Percentiles rank a stretch among this genome's conserved stretches.
Evolutionary conservation across 2,888 invertebrate genomes (phyloP).

Genomic region (Aporophyla nigra): DNA sequence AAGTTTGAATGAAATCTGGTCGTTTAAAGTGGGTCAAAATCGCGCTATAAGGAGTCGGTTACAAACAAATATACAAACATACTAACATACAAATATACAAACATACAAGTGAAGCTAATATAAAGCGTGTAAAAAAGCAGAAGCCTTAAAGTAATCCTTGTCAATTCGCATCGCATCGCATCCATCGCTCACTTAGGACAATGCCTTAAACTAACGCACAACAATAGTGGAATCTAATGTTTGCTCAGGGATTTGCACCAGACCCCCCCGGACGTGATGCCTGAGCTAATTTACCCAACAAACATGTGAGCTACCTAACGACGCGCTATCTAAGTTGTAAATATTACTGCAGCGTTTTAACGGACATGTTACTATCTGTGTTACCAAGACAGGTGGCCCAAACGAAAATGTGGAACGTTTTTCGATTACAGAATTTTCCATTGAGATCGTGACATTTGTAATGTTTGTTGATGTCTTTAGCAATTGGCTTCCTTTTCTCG

Average conservation of each 20-base stretch:
- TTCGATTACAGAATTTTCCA: conserved; percentile 46
- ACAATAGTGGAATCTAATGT: conserved; percentile 27
- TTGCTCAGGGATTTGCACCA: conserved; percentile 39
- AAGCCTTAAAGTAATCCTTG: no score
- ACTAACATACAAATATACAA: no score
- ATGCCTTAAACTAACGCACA: neutral
- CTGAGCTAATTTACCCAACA: conserved; percentile 36
- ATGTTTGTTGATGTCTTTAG: conserved; percentile 8
- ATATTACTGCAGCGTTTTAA: conserved; percentile 30
- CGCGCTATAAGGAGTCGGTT: no score
- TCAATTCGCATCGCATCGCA: neutral
- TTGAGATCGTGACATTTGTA: neutral
- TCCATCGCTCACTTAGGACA: conserved; percentile 10
- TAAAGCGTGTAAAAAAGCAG: no score
- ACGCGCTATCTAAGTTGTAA: conserved; percentile 52
- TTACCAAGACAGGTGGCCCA: conserved; percentile 17
- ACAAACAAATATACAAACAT: no score
- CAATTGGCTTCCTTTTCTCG: neutral
- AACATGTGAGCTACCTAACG: conserved; percentile 39
- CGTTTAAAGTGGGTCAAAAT: no score
- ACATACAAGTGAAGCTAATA: no score
- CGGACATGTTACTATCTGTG: conserved; percentile 42
- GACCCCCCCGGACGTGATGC: conserved; percentile 57
- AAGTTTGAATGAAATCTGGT: no score
- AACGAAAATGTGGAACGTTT: conserved; percentile 19